These are phyloP conservation scores for Luperina nickerlii DNA, from an alignment of 2,888 invertebrate species.

Conservation along the genomic window DNA sequence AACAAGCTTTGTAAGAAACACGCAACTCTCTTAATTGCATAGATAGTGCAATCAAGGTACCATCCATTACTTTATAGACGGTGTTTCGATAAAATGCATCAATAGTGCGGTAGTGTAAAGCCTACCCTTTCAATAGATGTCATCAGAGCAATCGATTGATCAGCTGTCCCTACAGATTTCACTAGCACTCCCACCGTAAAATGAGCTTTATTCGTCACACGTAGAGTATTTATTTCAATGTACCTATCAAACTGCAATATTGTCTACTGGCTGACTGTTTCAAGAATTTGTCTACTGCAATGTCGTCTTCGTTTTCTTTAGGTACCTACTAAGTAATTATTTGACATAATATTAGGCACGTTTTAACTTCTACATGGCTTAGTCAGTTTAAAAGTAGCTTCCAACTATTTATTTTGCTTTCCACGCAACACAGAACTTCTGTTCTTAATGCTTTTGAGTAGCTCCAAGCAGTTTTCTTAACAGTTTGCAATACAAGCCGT, in stretches of 20 bases:
- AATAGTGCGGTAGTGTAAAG: not conserved
- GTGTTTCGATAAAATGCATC: not conserved
- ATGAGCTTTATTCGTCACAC: constrained; percentile 5
- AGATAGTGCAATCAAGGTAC: not conserved
- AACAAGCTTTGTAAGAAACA: not conserved
- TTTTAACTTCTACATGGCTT: not conserved
- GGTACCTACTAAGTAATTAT: not conserved
- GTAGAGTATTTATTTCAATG: not conserved
- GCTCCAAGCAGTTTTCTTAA: not conserved
- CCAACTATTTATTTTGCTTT: not conserved
- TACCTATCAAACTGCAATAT: not conserved
- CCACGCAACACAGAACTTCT: not conserved
- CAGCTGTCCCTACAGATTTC: not conserved
- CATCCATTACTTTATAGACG: not conserved
- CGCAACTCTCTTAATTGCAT: not conserved
- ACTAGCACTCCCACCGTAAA: not conserved
- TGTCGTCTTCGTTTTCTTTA: constrained; percentile 3
- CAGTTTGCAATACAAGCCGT: not conserved
- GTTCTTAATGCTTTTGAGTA: not conserved
- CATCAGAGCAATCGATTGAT: not conserved
- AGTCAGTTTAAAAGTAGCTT: not conserved
- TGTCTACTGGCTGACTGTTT: not conserved
- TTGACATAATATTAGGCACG: not conserved
- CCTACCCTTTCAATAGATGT: constrained; percentile 2
- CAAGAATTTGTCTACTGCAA: constrained; percentile 4